These are phyloP conservation scores for Tenebrio molitor DNA, from an alignment of 1,140 invertebrate genomes.

Conservation along the genomic window DNA sequence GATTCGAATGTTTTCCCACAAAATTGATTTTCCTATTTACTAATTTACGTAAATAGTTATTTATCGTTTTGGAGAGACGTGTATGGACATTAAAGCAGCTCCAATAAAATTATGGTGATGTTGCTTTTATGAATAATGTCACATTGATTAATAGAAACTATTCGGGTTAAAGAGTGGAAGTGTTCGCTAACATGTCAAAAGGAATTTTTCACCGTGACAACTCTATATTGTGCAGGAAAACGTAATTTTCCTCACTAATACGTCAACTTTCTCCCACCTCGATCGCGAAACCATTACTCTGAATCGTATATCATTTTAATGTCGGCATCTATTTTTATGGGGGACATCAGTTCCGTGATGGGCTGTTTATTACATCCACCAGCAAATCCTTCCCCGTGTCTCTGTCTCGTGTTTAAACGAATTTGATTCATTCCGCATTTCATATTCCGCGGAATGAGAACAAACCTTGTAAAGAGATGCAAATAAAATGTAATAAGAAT, in stretches of 20 bases:
- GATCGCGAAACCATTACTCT: neutral
- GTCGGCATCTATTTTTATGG: neutral
- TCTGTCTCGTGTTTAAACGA: neutral
- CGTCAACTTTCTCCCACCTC: conserved; percentile 7
- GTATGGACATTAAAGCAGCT: too few species aligned
- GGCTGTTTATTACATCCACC: neutral
- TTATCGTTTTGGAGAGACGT: too few species aligned
- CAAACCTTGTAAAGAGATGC: conserved; percentile 34
- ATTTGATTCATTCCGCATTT: neutral
- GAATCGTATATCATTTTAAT: conserved; percentile 11
- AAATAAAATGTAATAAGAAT: conserved; percentile 45
- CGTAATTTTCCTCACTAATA: neutral
- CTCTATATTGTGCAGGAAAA: neutral
- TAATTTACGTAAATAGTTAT: too few species aligned
- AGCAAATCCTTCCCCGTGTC: neutral
- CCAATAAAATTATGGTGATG: too few species aligned
- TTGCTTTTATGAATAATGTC: too few species aligned
- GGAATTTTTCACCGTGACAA: conserved; percentile 1
- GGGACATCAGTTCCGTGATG: neutral
- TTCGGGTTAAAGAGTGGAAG: neutral
- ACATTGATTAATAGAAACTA: neutral
- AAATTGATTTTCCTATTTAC: too few species aligned
- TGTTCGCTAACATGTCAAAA: neutral
- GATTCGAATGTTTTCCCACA: too few species aligned
- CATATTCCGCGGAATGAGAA: conserved; percentile 2